A percentile compares a stretch with the other conserved stretches of the same genome.
These are phyloP conservation scores for Hypselothyrea guttata DNA, from an alignment of 2,888 invertebrate genomes.

Conservation along the genomic window DNA sequence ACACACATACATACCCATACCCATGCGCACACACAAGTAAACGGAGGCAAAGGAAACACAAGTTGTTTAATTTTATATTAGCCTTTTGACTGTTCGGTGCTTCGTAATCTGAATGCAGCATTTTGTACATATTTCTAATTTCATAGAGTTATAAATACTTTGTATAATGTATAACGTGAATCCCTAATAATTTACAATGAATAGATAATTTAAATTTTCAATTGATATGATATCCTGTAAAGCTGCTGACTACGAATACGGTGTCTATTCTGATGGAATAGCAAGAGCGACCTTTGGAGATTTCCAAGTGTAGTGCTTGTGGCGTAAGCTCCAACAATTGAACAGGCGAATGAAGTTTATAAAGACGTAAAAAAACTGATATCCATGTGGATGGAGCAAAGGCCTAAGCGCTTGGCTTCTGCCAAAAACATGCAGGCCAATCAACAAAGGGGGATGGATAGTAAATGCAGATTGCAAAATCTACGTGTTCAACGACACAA, in stretches of 20 bases:
- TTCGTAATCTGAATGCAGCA: slow-evolving; percentile 21
- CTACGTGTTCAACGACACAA: slow-evolving; percentile 37
- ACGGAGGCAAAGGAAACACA: slow-evolving; percentile 9
- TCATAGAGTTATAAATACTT: no score
- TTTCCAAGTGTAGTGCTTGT: slow-evolving; percentile 20
- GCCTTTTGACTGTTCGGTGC: slow-evolving; percentile 28
- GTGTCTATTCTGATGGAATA: no score
- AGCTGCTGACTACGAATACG: no score
- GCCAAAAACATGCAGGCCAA: slow-evolving; percentile 58
- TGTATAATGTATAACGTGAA: no score
- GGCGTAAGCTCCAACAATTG: slow-evolving; percentile 21
- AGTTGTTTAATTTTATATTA: slow-evolving; percentile 10
- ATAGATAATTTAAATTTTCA: no score
- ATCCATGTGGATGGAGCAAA: slow-evolving; percentile 35
- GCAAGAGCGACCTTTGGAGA: slow-evolving; percentile 25
- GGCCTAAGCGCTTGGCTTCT: slow-evolving; percentile 61
- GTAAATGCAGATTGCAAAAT: slow-evolving; percentile 2
- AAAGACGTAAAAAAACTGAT: slow-evolving; percentile 34
- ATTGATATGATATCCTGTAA: no score
- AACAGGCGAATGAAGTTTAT: slow-evolving; percentile 8
- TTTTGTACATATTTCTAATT: slow-evolving; percentile 27
- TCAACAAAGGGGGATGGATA: slow-evolving; percentile 17
- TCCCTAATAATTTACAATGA: no score
- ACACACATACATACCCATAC: slow-evolving; percentile 8
- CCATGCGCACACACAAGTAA: neutral